Percentiles rank a stretch among this genome's conserved stretches.
Evolutionary conservation across 2,797 vertebrate genomes (phyloP).

Genomic region (Rhincodon typus): DNA sequence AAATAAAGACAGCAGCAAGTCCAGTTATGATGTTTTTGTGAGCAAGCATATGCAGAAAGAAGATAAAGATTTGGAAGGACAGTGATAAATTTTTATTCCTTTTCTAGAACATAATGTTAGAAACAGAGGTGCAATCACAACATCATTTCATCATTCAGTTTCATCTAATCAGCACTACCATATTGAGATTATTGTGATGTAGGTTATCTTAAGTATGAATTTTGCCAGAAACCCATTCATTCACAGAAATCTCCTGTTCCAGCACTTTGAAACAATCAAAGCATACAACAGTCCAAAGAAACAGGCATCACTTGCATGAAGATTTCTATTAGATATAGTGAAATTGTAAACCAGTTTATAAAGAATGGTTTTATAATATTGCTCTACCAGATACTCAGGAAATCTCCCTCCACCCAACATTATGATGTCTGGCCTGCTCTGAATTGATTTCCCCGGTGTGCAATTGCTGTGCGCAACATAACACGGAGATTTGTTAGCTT

Average conservation of each 20-base stretch:
- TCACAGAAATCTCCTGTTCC: neutral
- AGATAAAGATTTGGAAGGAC: neutral
- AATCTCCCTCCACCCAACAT: neutral
- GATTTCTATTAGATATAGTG: neutral
- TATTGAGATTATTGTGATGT: neutral
- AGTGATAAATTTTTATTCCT: neutral
- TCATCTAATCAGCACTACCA: neutral
- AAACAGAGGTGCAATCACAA: neutral
- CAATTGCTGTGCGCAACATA: neutral
- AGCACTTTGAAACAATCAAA: neutral
- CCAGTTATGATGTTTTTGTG: neutral
- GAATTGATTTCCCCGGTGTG: neutral
- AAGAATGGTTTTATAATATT: neutral
- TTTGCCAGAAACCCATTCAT: neutral
- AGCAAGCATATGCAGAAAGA: neutral
- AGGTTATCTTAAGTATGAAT: neutral
- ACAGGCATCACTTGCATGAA: neutral
- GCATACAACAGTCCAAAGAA: too few relatives aligned
- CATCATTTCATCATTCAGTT: neutral
- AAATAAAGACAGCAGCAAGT: neutral
- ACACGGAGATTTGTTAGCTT: too few relatives aligned
- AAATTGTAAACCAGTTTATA: neutral
- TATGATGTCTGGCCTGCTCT: neutral
- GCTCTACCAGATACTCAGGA: neutral
- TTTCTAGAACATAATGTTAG: neutral